Conservation (phyloP, 1,140 invertebrate species). For the Drosophila guanche region DNA sequence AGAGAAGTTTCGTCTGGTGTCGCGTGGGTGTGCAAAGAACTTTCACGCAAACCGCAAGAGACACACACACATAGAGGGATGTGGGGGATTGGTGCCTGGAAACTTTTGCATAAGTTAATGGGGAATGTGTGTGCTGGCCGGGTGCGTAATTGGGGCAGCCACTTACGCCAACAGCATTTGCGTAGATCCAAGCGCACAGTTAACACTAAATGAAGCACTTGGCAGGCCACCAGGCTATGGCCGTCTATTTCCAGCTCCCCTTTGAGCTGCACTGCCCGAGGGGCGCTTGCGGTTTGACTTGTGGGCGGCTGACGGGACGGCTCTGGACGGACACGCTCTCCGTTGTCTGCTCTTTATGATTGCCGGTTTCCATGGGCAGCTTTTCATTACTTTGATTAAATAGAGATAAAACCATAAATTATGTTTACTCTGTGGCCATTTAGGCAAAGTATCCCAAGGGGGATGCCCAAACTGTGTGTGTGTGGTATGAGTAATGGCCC, state of each 20-base stretch:
- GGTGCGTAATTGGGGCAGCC: slow-evolving; percentile 30
- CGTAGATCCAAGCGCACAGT: slow-evolving; percentile 35
- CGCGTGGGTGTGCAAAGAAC: slow-evolving; percentile 17
- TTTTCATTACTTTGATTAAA: slow-evolving; percentile 77
- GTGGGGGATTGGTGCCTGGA: neutral
- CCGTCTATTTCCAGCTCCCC: neutral
- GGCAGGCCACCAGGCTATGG: slow-evolving; percentile 34
- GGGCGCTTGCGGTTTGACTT: slow-evolving; percentile 9
- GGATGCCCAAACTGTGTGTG: slow-evolving; percentile 14
- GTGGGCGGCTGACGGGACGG: slow-evolving; percentile 9
- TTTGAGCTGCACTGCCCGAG: too few species aligned
- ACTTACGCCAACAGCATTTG: slow-evolving; percentile 51
- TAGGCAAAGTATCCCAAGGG: slow-evolving; percentile 35
- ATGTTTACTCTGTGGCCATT: slow-evolving; percentile 66
- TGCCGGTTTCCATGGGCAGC: slow-evolving; percentile 53
- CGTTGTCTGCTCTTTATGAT: slow-evolving; percentile 37
- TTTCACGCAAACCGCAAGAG: slow-evolving; percentile 38
- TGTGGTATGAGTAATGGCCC: slow-evolving; percentile 68
- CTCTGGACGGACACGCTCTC: slow-evolving; percentile 7
- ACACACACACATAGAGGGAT: slow-evolving; percentile 4
- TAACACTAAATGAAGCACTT: slow-evolving; percentile 58
- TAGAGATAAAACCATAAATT: slow-evolving; percentile 80
- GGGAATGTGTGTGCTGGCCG: slow-evolving; percentile 4
- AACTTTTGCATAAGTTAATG: slow-evolving; percentile 52
- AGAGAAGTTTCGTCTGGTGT: slow-evolving; percentile 25